Percentiles rank a stretch among this genome's conserved stretches.
Evolutionary conservation across 2,113 vertebrate species (phyloP).

Genomic region (Elgaria multicarinata): DNA sequence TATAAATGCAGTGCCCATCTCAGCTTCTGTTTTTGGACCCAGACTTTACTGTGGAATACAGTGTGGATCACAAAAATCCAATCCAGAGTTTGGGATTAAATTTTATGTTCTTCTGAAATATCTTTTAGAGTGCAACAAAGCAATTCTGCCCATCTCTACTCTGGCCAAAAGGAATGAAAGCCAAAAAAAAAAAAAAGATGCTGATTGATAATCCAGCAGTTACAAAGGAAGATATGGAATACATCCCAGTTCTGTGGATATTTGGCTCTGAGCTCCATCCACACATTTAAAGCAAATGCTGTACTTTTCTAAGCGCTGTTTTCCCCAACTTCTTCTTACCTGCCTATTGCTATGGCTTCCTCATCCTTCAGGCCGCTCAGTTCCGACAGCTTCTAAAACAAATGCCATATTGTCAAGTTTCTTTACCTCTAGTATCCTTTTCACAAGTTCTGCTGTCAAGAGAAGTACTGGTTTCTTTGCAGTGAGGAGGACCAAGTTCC

Average conservation of each 20-base stretch:
- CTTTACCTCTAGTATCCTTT: background rate
- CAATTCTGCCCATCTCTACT: background rate
- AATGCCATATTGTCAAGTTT: background rate
- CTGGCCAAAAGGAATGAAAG: background rate
- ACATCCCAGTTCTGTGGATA: too few relatives aligned
- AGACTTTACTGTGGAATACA: background rate
- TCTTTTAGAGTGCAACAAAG: background rate
- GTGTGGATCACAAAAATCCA: background rate
- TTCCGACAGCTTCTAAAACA: background rate
- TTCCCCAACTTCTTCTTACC: background rate
- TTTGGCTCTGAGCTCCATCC: background rate
- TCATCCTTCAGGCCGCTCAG: background rate
- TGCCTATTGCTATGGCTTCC: background rate
- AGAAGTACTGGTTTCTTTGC: background rate
- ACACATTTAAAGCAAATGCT: background rate
- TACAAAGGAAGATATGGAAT: background rate
- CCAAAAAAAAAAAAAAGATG: background rate
- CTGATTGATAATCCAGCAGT: background rate
- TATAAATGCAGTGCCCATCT: background rate
- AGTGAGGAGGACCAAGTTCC: background rate
- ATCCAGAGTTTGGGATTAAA: background rate
- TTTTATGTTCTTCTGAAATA: background rate
- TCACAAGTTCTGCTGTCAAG: slow-evolving; percentile 3
- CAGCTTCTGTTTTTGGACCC: background rate
- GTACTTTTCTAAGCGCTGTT: background rate